Percentiles rank a stretch among this genome's conserved stretches.
phyloP scores from a whole-genome alignment of 2,797 vertebrate species.

The Cetoscarus ocellatus region DNA sequence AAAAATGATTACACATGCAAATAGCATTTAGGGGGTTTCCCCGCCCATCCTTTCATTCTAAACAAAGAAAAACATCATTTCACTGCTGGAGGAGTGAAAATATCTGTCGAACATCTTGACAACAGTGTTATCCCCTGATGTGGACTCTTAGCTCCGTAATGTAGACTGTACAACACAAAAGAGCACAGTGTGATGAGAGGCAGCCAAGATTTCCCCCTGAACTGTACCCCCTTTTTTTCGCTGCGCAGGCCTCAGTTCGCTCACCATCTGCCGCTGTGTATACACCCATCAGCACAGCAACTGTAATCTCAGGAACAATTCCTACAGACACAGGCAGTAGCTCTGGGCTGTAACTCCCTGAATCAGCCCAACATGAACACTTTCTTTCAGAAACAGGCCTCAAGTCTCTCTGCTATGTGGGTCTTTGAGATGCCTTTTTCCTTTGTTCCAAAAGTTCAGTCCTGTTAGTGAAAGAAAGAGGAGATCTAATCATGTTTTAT shows the following conservation, averaged over 20 bases:
- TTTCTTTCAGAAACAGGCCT: conserved; percentile 51
- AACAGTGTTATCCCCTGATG: conserved; percentile 37
- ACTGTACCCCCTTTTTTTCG: conserved; percentile 80
- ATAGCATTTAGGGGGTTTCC: conserved; percentile 37
- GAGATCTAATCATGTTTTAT: conserved; percentile 32
- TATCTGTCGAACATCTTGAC: conserved; percentile 27
- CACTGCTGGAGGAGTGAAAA: conserved; percentile 18
- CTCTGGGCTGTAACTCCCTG: conserved; percentile 64
- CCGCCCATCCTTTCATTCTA: conserved; percentile 24
- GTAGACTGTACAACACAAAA: conserved; percentile 59
- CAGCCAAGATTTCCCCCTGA: conserved; percentile 76
- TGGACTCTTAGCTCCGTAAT: conserved; percentile 51
- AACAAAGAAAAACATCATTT: conserved; percentile 34
- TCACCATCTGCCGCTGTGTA: conserved; percentile 89
- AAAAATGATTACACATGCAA: conserved; percentile 62
- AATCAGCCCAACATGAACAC: conserved; percentile 68
- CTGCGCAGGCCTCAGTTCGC: conserved; percentile 76
- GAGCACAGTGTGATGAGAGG: conserved; percentile 54
- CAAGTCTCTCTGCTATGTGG: conserved; percentile 28
- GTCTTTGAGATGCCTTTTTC: conserved; percentile 40
- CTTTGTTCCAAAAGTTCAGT: conserved; percentile 44
- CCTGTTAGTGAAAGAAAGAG: conserved; percentile 26
- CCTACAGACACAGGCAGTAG: conserved; percentile 81
- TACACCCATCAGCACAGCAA: conserved; percentile 84
- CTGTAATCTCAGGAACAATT: conserved; percentile 87